Evolutionary conservation across 1,140 invertebrate genomes (phyloP), one percentile per base, ranked within the genome.

Genomic region (Magallana gigas): DNA sequence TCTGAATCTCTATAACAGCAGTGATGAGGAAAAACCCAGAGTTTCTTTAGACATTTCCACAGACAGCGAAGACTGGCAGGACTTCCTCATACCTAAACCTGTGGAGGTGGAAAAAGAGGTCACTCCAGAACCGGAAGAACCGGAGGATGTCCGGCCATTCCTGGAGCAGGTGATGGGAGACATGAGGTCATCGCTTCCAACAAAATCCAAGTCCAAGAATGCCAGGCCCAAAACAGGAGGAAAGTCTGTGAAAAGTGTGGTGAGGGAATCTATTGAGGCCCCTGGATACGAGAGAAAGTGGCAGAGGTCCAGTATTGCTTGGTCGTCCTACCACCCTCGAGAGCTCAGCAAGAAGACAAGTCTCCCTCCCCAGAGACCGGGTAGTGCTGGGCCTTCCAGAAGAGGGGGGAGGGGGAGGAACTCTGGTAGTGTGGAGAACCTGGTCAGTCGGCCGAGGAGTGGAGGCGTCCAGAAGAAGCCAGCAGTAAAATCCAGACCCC

Each of bases 281-380:
- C 62, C 88, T 12, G 59, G 71, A 16, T 89, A 91, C 18, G 87
- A 91, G 59, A 85, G 92, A 76, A 89, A 90, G 48, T 93, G 92
- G 92, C 87, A 90, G 48, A 90, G 87, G 36, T 93, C 92, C 8
- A 93, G 91, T 62, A 90, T 88, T n/a, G 92, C 91, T 8, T 93
- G 92, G 92, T 87, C 87, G 48, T 92, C 92, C 0, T 92, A 90
- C 80, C 85, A 92, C 60, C 88, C 91, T 8, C 76, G 91, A 36
- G 92, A 92, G 56, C 82, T 92, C 2, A 90, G 85, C 58, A 91
- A 91, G 12, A 90, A 90, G 64, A 91, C 88, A 23, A 90, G 87
- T 60, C 18, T 88, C 14, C n/a, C 62, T 16, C 14, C 82, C 18
- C 23, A 57, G 56, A 81, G 88, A 57, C 88, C 88, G 5, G 60